phyloP scores from a whole-genome alignment of 1,140 invertebrate genomes.

The Drosophila insularis region DNA sequence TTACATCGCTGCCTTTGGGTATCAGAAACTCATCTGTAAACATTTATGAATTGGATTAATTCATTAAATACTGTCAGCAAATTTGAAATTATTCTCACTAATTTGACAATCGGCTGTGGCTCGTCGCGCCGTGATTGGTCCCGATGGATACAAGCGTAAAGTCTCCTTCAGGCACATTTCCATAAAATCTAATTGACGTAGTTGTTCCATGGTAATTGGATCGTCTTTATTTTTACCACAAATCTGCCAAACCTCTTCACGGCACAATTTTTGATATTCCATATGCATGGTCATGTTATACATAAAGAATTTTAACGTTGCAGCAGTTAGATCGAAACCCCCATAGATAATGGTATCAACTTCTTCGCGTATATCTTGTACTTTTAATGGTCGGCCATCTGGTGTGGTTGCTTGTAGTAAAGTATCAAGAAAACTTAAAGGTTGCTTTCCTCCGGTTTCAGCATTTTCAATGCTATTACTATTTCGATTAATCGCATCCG shows the following conservation, averaged over 20 bases:
- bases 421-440: conserved; percentile 85
- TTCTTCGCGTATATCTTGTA: conserved; percentile 86
- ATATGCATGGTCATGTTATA: conserved; percentile 67
- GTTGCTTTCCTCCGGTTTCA: conserved; percentile 8
- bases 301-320: conserved; percentile 59
- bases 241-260: conserved; percentile 85
- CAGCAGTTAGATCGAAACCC: conserved; percentile 69
- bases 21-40: conserved; percentile 65
- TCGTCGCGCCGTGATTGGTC: conserved; percentile 88
- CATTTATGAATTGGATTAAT: too few species aligned
- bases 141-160: conserved; percentile 91
- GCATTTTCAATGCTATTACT: background rate
- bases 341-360: conserved; percentile 89
- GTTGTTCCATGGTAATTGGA: conserved; percentile 83
- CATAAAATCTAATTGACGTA: conserved; percentile 84
- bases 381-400: conserved; percentile 83
- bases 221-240: conserved; percentile 82
- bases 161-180: conserved; percentile 86
- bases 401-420: conserved; percentile 84
- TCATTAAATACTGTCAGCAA: background rate
- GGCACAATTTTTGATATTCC: conserved; percentile 83
- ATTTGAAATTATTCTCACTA: conserved; percentile 32
- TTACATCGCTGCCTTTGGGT: conserved; percentile 57
- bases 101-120: conserved; percentile 61
- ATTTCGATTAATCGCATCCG: conserved; percentile 45